These are phyloP conservation scores for Troglohyphantes excavatus DNA, from an alignment of 2,888 invertebrate species.

Conservation along the genomic window DNA sequence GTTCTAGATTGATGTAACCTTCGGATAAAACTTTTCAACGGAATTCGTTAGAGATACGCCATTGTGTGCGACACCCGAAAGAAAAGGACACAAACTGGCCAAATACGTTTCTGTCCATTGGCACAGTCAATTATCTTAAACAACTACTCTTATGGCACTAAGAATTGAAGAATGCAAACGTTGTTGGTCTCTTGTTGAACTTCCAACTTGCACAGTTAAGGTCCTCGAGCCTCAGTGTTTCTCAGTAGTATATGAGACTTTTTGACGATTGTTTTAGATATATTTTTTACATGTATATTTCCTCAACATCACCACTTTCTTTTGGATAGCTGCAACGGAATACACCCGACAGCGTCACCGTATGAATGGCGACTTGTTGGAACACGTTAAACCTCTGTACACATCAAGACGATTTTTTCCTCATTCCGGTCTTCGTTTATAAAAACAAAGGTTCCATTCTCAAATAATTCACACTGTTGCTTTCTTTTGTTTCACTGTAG, in stretches of 20 bases:
- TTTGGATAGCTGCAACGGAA: conserved; percentile 76
- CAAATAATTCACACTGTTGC: conserved; percentile 36
- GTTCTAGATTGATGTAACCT: too few relatives aligned
- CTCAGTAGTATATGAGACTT: conserved; percentile 27
- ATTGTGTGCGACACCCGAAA: conserved; percentile 42
- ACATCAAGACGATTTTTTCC: conserved; percentile 38
- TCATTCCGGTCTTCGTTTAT: conserved; percentile 27
- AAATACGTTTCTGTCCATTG: conserved; percentile 58
- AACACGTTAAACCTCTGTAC: conserved; percentile 68
- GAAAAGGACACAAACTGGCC: conserved; percentile 70
- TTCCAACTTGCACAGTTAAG: conserved; percentile 62
- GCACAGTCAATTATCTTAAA: conserved; percentile 53
- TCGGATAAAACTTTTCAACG: not conserved
- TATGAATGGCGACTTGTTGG: conserved; percentile 29
- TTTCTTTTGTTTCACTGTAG: conserved; percentile 70
- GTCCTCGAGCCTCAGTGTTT: conserved; percentile 59
- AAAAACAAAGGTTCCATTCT: conserved; percentile 45
- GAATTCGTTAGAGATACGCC: conserved; percentile 45
- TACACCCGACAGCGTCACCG: conserved; percentile 64
- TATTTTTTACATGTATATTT: not conserved
- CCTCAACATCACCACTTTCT: conserved; percentile 34
- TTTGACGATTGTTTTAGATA: not conserved
- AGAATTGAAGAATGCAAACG: conserved; percentile 65
- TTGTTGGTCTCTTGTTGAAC: conserved; percentile 61
- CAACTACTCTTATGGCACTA: conserved; percentile 70